Conservation (phyloP, 2,797 vertebrate species). For the Sebastes nivosus region DNA sequence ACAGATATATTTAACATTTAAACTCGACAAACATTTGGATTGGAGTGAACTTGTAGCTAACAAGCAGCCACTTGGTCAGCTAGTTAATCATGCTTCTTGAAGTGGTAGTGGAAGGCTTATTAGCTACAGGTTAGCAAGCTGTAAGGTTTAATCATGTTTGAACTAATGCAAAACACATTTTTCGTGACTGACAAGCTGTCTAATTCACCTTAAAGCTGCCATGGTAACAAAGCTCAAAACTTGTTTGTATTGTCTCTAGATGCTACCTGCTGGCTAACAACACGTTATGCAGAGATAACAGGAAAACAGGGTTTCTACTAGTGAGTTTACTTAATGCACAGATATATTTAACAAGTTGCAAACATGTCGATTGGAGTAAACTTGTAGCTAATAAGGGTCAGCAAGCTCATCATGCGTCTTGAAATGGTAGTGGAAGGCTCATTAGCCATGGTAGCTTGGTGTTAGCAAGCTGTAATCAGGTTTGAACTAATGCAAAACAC, state of each 20-base stretch:
- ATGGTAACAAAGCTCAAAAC: too few relatives aligned
- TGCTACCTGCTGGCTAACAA: too few relatives aligned
- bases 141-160: background rate
- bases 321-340: too few relatives aligned
- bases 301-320: too few relatives aligned
- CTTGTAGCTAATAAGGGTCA: too few relatives aligned
- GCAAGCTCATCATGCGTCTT: slow-evolving; percentile 24
- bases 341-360: too few relatives aligned
- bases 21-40: too few relatives aligned
- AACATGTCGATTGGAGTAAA: too few relatives aligned
- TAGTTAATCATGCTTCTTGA: slow-evolving; percentile 28
- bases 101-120: slow-evolving; percentile 15
- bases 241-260: too few relatives aligned
- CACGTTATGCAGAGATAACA: too few relatives aligned
- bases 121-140: slow-evolving; percentile 20
- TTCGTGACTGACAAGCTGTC: background rate
- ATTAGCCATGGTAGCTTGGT: background rate
- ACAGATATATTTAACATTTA: background rate
- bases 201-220: background rate
- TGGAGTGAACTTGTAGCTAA: background rate
- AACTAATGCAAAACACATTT: background rate
- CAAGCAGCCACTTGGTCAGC: background rate
- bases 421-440: slow-evolving; percentile 19
- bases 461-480: too few relatives aligned
- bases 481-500: too few relatives aligned